Evolutionary conservation across 1,140 invertebrate species (phyloP), one percentile per base, ranked within the genome.

Genomic region (Anadara kagoshimensis): DNA sequence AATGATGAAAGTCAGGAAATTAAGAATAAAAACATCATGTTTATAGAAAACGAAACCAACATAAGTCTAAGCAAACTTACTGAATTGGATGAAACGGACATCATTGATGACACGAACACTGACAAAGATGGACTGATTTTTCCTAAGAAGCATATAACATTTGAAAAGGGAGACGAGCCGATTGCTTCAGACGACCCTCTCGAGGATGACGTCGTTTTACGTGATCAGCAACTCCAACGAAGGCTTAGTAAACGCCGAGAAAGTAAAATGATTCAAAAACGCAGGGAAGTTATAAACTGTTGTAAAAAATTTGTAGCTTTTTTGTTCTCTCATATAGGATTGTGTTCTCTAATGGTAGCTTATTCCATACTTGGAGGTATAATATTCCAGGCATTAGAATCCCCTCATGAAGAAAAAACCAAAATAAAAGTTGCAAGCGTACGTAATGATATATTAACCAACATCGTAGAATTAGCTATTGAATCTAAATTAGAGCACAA

Each of bases 281-380:
- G 75, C 18, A 73, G 72, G 29, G 78, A 79, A 66, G 78, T 75
- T 3, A 57, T 82, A 14, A 72, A 59, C 56, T 87, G 83, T 73
- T 86, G 81, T 64, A 85, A 86, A 63, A 75, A 87, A 80, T 82
- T 89, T 18, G 78, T 84, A 12, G 85, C 88, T 11, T 91, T 90
- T 75, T 75, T 93, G 11, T 92, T 93, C 81, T 92, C 92, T 7
- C 92, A 93, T 83, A 96, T 99, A 62, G 97, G 97, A 61, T 95
- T 99, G 11, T 97, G 97, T 54, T 95, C 94, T 0, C 90, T 99
- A 10, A 96, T 99, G n/a, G 95, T 99, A 0, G 93, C 95, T 56
- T 99, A 99, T 86, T 95, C 97, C 5, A 94, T 99, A 53, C 92
- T 98, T 8, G 98, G 97, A 0, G 97, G 97, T 0, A 93, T 97